Conservation (phyloP, 1,140 invertebrate species). For the Drosophila pectinifera region DNA sequence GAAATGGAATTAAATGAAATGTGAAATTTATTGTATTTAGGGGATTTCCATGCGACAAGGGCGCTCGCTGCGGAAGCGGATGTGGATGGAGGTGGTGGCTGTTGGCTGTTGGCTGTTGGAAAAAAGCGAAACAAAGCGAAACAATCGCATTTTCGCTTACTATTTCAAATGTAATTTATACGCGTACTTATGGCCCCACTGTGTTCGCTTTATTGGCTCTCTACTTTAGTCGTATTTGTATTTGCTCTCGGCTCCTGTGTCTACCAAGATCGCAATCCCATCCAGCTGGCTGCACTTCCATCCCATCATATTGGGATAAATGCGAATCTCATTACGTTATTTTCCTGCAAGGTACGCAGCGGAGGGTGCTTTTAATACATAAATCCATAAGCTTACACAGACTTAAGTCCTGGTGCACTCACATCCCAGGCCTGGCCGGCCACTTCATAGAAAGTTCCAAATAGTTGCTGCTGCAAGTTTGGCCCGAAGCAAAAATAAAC, state of each 20-base stretch:
- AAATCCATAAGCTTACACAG: slow-evolving; percentile 18
- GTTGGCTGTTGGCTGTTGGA: not conserved
- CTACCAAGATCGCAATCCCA: slow-evolving; percentile 9
- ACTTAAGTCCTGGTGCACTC: slow-evolving; percentile 11
- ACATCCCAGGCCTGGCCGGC: not conserved
- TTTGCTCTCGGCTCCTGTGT: slow-evolving; percentile 23
- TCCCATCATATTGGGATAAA: slow-evolving; percentile 66
- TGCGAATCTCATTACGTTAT: slow-evolving; percentile 53
- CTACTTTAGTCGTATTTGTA: slow-evolving; percentile 67
- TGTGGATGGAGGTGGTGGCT: slow-evolving; percentile 22
- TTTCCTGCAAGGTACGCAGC: not conserved
- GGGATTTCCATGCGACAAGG: slow-evolving; percentile 70
- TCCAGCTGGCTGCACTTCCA: slow-evolving; percentile 57
- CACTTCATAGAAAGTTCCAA: slow-evolving; percentile 38
- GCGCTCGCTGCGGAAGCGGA: slow-evolving; percentile 30
- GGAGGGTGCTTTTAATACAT: slow-evolving; percentile 3
- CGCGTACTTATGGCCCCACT: slow-evolving; percentile 27
- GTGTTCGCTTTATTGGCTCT: slow-evolving; percentile 68
- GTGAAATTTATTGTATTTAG: slow-evolving; percentile 82
- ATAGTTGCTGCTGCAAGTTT: slow-evolving; percentile 47
- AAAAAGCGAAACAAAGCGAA: slow-evolving; percentile 59
- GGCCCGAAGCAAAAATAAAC: slow-evolving; percentile 17
- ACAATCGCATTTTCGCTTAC: slow-evolving; percentile 75
- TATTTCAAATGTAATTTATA: slow-evolving; percentile 76
- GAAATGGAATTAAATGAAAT: slow-evolving; percentile 83